These are phyloP conservation scores for Meloidogyne floridensis DNA, from an alignment of 1,140 invertebrate genomes.

Conservation along the genomic window DNA sequence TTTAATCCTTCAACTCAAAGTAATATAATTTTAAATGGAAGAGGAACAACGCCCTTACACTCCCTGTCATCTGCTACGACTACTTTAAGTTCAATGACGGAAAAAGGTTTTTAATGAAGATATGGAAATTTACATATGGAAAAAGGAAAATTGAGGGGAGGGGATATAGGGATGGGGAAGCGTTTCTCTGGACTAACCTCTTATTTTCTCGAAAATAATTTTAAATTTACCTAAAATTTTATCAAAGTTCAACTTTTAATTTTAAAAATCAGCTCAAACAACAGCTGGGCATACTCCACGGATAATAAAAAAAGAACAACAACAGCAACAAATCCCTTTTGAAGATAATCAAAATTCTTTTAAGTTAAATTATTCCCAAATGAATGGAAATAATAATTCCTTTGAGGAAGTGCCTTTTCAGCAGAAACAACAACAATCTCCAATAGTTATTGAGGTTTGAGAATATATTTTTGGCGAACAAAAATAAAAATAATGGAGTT, in stretches of 20 bases:
- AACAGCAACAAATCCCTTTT: not conserved
- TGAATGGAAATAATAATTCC: slow-evolving; percentile 4
- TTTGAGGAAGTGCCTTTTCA: not conserved
- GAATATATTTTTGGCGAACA: too few species aligned
- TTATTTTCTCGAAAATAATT: too few species aligned
- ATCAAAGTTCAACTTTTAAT: not conserved
- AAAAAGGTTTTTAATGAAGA: not conserved
- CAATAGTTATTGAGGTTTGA: not conserved
- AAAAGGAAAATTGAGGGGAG: too few species aligned
- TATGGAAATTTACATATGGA: too few species aligned
- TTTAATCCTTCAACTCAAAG: slow-evolving; percentile 23
- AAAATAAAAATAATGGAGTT: too few species aligned
- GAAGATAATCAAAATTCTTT: too few species aligned
- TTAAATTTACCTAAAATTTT: too few species aligned
- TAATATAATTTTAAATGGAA: not conserved
- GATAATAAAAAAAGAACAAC: not conserved
- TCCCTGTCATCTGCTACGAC: not conserved
- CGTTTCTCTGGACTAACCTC: too few species aligned
- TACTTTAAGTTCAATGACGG: not conserved
- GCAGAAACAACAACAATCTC: not conserved
- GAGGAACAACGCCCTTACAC: not conserved
- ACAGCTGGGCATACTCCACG: not conserved
- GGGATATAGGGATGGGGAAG: too few species aligned
- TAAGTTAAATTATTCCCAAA: not conserved
- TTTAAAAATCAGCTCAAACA: not conserved